phyloP scores from a whole-genome alignment of 2,797 vertebrate genomes.

The Rhinichthys osculus region DNA sequence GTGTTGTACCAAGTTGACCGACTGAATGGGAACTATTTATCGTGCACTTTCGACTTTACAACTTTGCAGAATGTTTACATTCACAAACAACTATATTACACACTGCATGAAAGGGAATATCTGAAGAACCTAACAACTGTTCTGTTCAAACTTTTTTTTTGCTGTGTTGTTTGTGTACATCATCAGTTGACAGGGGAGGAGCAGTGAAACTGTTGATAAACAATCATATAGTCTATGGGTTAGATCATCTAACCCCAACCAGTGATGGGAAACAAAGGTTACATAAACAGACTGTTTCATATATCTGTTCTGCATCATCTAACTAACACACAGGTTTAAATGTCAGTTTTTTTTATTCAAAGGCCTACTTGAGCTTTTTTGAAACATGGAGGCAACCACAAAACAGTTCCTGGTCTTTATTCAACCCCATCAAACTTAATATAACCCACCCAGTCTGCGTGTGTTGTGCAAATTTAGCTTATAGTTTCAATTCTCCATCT shows the following conservation, averaged over 20 bases:
- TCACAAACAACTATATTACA: no score
- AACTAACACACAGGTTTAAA: not conserved
- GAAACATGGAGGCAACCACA: constrained; percentile 10
- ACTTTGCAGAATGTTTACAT: no score
- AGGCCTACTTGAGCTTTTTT: constrained; percentile 2
- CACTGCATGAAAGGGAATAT: no score
- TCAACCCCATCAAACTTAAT: not conserved
- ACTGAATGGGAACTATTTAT: no score
- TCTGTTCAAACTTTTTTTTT: not conserved
- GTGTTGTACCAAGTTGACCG: no score
- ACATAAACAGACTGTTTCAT: not conserved
- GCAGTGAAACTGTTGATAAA: not conserved
- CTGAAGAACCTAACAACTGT: not conserved
- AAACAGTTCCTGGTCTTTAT: constrained; percentile 34
- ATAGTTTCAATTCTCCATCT: constrained; percentile 17
- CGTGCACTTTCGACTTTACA: no score
- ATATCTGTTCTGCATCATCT: not conserved
- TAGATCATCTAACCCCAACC: not conserved
- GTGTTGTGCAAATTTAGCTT: not conserved
- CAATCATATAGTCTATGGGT: not conserved
- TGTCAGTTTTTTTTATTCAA: not conserved
- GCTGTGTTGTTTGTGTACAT: not conserved
- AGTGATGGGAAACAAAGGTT: not conserved
- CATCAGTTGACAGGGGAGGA: not conserved
- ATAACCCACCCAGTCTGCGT: not conserved